phyloP scores from a whole-genome alignment of 2,797 vertebrate species.

The Enteromius fasciolatus region DNA sequence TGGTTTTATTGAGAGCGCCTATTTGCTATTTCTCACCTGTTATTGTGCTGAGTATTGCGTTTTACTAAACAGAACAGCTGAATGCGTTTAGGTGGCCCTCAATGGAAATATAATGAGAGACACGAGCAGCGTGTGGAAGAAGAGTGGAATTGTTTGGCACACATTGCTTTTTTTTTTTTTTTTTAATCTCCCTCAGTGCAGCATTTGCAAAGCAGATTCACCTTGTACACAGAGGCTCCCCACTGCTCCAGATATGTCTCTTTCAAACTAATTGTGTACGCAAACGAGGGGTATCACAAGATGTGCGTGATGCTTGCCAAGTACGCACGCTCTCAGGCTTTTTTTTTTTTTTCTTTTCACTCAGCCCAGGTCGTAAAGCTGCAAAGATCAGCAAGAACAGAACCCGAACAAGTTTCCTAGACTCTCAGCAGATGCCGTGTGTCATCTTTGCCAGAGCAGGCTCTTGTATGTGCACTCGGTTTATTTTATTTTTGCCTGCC shows the following conservation, averaged over 20 bases:
- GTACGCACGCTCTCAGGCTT: not conserved
- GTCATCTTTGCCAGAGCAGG: slow-evolving; percentile 16
- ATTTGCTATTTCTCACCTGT: slow-evolving; percentile 28
- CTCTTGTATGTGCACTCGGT: slow-evolving; percentile 17
- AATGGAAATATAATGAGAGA: slow-evolving; percentile 41
- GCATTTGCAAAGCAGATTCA: slow-evolving; percentile 46
- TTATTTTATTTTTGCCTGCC: slow-evolving; percentile 39
- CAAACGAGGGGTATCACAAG: slow-evolving; percentile 49
- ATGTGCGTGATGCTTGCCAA: slow-evolving; percentile 51
- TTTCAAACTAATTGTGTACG: slow-evolving; percentile 53
- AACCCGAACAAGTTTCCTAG: slow-evolving; percentile 7
- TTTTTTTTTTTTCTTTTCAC: not conserved
- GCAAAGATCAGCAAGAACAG: slow-evolving; percentile 44
- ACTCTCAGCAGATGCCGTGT: slow-evolving; percentile 5
- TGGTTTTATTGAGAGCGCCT: slow-evolving; percentile 30
- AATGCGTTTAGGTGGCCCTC: slow-evolving; percentile 29
- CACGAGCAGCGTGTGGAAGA: slow-evolving; percentile 50
- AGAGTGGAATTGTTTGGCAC: slow-evolving; percentile 42
- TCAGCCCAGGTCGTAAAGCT: slow-evolving; percentile 37
- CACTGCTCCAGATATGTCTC: slow-evolving; percentile 53
- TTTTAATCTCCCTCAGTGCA: slow-evolving; percentile 51
- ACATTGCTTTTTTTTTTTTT: slow-evolving; percentile 41
- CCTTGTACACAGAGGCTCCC: slow-evolving; percentile 46
- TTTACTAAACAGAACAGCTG: slow-evolving; percentile 44
- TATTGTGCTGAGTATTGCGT: slow-evolving; percentile 44